These are phyloP conservation scores for Sminthopsis crassicaudata DNA, from an alignment of 2,113 vertebrate genomes.

Conservation along the genomic window DNA sequence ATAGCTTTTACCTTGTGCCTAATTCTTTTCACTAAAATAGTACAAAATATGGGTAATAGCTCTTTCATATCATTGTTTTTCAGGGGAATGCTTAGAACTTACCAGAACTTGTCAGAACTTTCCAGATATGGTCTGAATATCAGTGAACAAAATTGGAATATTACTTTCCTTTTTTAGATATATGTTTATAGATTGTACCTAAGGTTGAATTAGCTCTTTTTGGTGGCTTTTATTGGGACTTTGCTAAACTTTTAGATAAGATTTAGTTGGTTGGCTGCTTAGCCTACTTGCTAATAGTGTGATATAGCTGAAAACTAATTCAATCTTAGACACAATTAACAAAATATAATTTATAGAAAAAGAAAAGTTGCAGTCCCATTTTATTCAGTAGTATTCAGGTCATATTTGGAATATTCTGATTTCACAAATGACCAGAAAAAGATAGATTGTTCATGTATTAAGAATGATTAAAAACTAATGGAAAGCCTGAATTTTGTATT, in stretches of 20 bases:
- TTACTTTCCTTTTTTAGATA: background rate
- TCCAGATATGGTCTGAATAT: background rate
- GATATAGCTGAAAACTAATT: background rate
- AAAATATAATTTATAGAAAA: background rate
- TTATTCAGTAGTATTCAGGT: background rate
- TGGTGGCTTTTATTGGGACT: background rate
- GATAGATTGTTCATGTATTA: background rate
- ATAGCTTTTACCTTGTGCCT: background rate
- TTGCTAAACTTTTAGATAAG: background rate
- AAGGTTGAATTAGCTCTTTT: background rate
- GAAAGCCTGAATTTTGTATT: background rate
- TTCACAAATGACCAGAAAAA: background rate
- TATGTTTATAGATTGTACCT: background rate
- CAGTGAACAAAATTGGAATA: background rate
- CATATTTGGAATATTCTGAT: background rate
- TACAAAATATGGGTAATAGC: background rate
- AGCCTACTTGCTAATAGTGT: background rate
- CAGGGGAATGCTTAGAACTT: background rate
- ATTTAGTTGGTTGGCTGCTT: background rate
- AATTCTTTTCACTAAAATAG: background rate
- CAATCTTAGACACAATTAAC: background rate
- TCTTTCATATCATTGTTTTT: background rate
- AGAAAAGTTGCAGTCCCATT: background rate
- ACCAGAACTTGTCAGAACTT: too few relatives aligned
- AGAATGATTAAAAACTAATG: background rate